A percentile compares a stretch with the other conserved stretches of the same genome.
Conservation (phyloP, 2,888 invertebrate genomes). For the Arctia plantaginis region DNA sequence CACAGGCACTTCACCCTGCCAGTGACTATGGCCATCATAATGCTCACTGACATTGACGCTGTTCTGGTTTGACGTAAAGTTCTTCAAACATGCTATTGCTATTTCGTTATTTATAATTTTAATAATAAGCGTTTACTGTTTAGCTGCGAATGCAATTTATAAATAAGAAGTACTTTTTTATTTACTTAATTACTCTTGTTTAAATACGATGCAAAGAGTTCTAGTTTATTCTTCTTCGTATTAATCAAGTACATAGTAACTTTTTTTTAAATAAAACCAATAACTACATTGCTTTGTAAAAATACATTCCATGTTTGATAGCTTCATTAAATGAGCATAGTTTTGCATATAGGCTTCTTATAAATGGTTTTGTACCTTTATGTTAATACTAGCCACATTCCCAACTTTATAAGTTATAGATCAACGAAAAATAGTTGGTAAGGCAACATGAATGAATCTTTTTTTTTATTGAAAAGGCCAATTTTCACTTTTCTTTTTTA, state of each 20-base stretch:
- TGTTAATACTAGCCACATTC: not conserved
- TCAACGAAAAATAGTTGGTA: not conserved
- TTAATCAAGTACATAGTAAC: not conserved
- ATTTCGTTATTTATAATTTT: not conserved
- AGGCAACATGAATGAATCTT: not conserved
- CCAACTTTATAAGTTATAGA: not conserved
- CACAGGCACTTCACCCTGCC: slow-evolving; percentile 19
- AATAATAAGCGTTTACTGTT: not conserved
- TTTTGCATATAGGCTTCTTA: not conserved
- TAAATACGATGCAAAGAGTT: not conserved
- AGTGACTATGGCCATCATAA: slow-evolving; percentile 22
- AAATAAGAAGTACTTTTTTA: too few species aligned
- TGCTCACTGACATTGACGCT: not conserved
- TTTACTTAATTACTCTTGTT: not conserved
- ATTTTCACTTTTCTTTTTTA: too few species aligned
- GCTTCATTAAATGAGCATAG: not conserved
- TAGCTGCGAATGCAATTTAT: not conserved
- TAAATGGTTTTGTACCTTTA: not conserved
- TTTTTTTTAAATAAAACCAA: too few species aligned
- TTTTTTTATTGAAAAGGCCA: too few species aligned
- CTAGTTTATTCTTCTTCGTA: not conserved
- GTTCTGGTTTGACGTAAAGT: not conserved
- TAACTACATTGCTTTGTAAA: too few species aligned
- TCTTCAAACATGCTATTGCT: not conserved
- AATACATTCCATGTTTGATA: too few species aligned